A percentile compares a stretch with the other conserved stretches of the same genome.
phyloP scores from a whole-genome alignment of 2,888 invertebrate genomes.

The Galerucella pusilla region DNA sequence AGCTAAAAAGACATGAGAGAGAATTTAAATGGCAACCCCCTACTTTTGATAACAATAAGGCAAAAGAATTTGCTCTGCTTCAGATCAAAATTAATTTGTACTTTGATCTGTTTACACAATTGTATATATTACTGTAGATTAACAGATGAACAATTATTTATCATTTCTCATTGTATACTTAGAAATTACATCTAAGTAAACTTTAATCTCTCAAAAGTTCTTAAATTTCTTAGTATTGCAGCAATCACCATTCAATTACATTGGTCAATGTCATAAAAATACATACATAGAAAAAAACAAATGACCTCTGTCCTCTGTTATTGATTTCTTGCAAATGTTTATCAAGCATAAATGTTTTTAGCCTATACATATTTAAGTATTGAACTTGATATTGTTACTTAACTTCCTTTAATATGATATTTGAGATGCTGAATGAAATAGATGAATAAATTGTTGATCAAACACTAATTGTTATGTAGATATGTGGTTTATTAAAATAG shows the following conservation, averaged over 20 bases:
- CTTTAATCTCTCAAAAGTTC: neutral
- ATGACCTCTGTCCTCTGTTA: neutral
- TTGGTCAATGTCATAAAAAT: neutral
- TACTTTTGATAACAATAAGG: too few species aligned
- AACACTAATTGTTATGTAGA: too few species aligned
- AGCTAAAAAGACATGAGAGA: too few species aligned
- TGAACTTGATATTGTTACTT: neutral
- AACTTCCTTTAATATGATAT: too few species aligned
- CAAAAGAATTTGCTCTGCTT: neutral
- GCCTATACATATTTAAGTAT: neutral
- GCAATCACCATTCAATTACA: neutral
- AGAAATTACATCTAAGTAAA: neutral
- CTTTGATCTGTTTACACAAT: neutral
- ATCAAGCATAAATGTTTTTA: neutral
- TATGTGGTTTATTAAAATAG: too few species aligned
- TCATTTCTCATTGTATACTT: neutral
- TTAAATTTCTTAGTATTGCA: neutral
- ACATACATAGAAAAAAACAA: neutral
- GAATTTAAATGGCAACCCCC: too few species aligned
- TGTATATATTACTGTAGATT: neutral
- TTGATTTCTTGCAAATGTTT: neutral
- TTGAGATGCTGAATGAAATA: too few species aligned
- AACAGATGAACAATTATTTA: neutral
- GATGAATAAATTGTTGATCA: too few species aligned
- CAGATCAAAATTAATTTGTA: neutral